Base-by-base conservation (phyloP, 2,113 vertebrate species). In the Dromaius novaehollandiae region DNA sequence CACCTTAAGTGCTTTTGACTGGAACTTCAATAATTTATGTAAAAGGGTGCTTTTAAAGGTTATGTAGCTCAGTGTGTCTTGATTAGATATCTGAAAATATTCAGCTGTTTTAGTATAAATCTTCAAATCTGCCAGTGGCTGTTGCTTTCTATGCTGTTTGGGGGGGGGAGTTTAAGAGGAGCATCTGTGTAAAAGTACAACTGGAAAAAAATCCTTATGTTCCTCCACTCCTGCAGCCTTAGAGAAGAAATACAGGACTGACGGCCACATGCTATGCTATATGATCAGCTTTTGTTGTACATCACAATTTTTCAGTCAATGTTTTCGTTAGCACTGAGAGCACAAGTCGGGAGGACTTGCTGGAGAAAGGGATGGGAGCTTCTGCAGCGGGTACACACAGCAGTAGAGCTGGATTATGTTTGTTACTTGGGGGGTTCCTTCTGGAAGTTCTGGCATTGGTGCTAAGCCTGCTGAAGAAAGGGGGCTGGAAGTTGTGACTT, bases 1-100 rank as follows among this genome's bases (percentile, higher is more conserved):
- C 93, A 58, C 89, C 65, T 92, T 91, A 91, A 94, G 76, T 97
- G 76, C 95, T 96, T 94, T 81, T 86, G 48, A 94, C 86, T 95
- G 94, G 25, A 95, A 69, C 61, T 61, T 64, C 48, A 91, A 4
- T 86, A 44, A 86, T 66, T 74, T 78, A 21, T 89, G 75, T 83
- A 18, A 93, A 91, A 90, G 36, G 91, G 89, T 97, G 96, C 95
- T 97, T 94, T 94, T 64, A 88, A 89, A 95, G 50, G 3, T 90
- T 51, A 11, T 16, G 9, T 89, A 97, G 80, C 96, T 96, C 94
- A 92, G 89, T 68, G 77, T 93, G 61, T 78, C 79, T 78, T 58
- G 12, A 63, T 46, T 73, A 25, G 82, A 81, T 78, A 94, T 30
- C 76, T 93, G 85, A 68, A 93, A 28, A 18, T 51, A 32, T 56